phyloP scores from a whole-genome alignment of 30 jellyfish, hydroid and myxozoan species.

The Nemopilema nomurai region DNA sequence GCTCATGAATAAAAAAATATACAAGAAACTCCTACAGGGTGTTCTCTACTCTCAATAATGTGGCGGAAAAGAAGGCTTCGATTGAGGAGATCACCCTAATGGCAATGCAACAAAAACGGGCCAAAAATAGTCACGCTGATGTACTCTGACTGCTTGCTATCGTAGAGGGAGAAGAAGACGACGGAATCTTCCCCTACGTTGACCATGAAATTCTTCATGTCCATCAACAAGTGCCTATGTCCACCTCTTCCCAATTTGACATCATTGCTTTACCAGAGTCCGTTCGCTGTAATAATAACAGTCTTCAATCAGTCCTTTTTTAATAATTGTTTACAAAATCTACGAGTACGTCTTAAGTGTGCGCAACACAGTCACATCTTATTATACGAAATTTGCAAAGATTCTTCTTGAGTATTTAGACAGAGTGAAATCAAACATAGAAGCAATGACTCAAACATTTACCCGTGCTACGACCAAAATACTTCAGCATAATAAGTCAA shows the following conservation, averaged over 20 bases:
- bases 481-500: background rate
- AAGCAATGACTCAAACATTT: too few relatives aligned
- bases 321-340: too few relatives aligned
- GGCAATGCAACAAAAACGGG: background rate
- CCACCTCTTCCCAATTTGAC: constrained; percentile 48
- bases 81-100: too few relatives aligned
- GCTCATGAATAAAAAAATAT: too few relatives aligned
- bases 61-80: too few relatives aligned
- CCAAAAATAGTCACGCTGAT: constrained; percentile 49
- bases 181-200: constrained; percentile 87
- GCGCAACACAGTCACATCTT: background rate
- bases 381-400: too few relatives aligned
- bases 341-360: background rate
- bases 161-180: constrained; percentile 73
- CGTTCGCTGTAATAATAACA: constrained; percentile 27
- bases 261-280: constrained; percentile 23
- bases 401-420: too few relatives aligned
- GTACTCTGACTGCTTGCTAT: constrained; percentile 56
- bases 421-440: too few relatives aligned
- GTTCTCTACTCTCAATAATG: too few relatives aligned
- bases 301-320: too few relatives aligned
- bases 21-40: too few relatives aligned
- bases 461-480: too few relatives aligned
- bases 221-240: constrained; percentile 66
- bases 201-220: constrained; percentile 67